Evolutionary conservation across 2,113 vertebrate species (phyloP).

Genomic region (Nothoprocta pentlandii): DNA sequence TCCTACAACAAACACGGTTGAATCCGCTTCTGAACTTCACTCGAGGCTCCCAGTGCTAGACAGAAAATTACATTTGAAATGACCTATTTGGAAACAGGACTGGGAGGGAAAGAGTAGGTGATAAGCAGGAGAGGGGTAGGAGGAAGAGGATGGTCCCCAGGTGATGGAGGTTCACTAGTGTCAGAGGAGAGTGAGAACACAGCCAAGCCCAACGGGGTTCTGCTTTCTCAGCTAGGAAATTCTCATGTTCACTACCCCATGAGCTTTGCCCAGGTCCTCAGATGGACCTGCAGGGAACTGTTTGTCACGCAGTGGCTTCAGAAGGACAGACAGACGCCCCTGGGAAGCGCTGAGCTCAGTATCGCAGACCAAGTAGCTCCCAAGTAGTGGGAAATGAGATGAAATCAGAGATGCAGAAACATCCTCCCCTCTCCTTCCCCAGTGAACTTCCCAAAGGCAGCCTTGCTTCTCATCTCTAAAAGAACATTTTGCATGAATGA

Average conservation of each 20-base stretch:
- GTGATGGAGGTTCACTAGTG: not conserved
- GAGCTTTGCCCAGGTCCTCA: not conserved
- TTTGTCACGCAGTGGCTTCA: not conserved
- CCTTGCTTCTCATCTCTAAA: not conserved
- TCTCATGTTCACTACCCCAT: accelerated
- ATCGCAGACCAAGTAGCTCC: not conserved
- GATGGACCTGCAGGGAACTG: not conserved
- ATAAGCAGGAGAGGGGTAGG: not conserved
- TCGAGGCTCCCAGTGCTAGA: not conserved
- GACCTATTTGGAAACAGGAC: not conserved
- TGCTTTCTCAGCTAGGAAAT: not conserved
- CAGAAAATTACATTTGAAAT: not conserved
- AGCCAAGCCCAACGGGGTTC: not conserved
- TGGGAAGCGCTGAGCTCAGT: accelerated
- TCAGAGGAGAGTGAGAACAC: not conserved
- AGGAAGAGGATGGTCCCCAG: not conserved
- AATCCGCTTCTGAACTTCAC: not conserved
- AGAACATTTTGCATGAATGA: accelerated
- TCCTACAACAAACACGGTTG: not conserved
- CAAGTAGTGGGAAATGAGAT: not conserved
- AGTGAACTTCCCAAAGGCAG: not conserved
- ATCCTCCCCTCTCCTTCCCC: not conserved
- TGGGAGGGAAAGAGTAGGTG: not conserved
- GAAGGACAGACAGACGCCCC: not conserved
- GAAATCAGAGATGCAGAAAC: not conserved